Evolutionary conservation across 2,113 vertebrate species (phyloP), one percentile per base, ranked within the genome.

Genomic region (Syngnathus typhle): DNA sequence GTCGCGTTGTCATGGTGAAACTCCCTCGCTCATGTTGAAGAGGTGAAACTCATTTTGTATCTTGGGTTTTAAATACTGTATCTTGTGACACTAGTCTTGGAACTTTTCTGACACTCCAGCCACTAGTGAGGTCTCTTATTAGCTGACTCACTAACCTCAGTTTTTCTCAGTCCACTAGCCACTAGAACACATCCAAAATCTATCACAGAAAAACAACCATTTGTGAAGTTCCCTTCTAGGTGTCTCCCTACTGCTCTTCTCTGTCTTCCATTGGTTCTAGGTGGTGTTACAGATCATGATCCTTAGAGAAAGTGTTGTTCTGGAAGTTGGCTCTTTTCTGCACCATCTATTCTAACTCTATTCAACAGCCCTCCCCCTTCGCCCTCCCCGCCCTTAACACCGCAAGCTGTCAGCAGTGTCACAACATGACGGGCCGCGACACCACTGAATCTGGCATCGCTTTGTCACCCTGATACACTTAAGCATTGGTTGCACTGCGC

Each of bases 391-490:
- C 76, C 86, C 78, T 84, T 82, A 87, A 85, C 86, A 76, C 83
- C 76, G 78, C 82, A 84, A 58, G 84, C 86, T 88, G 86, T 88
- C 87, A 88, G 84, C 74, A 60, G 60, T 84, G 86, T 87, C 86
- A 85, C 82, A 84, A 86, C 82, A 87, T 84, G 87, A 88, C 88
- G 87, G 85, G 85, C 86, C 80, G 72, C 87, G 86, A 88, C 86
- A 90, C 85, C 80, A 68, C 71, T 65, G 72, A 85, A 88, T 88
- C 88, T 83, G 82, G 85, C 82, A 77, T 83, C 81, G 80, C 83
- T 84, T 85, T 88, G 84, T 88, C 88, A 88, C 86, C 84, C 85
- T 88, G 84, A 87, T 89, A 88, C 83, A 84, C 81, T 89, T 84
- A 85, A 86, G 83, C 83, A 87, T 84, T 81, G 84, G 84, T 86